Evolutionary conservation across 2,888 invertebrate genomes (phyloP).

Genomic region (Sisyra nigra): DNA sequence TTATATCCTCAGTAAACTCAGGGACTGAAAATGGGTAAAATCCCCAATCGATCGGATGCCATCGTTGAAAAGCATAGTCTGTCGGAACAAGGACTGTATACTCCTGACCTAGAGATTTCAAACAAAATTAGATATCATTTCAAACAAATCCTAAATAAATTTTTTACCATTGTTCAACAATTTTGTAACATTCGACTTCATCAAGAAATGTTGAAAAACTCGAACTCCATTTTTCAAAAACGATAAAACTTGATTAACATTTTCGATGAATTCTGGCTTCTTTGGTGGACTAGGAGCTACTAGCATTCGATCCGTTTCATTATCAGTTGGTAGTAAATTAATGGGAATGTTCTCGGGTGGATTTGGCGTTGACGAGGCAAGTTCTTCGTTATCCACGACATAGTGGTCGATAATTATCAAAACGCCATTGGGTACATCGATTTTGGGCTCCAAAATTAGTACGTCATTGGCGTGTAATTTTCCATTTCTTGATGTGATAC

Average conservation of each 20-base stretch:
- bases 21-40: slow-evolving; percentile 51
- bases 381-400: slow-evolving; percentile 25
- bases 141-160: background rate
- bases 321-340: slow-evolving; percentile 15
- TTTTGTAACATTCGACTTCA: slow-evolving; percentile 40
- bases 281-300: slow-evolving; percentile 9
- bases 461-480: slow-evolving; percentile 28
- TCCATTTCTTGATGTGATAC: slow-evolving; percentile 21
- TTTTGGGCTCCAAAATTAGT: slow-evolving; percentile 24
- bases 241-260: slow-evolving; percentile 34
- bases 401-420: slow-evolving; percentile 29
- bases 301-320: slow-evolving; percentile 18
- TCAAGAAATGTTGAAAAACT: slow-evolving; percentile 44
- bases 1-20: slow-evolving; percentile 42
- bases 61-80: slow-evolving; percentile 46
- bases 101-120: slow-evolving; percentile 26
- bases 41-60: slow-evolving; percentile 55
- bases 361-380: slow-evolving; percentile 10
- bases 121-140: background rate
- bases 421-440: slow-evolving; percentile 28
- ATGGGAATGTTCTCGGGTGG: slow-evolving; percentile 9
- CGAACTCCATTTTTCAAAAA: slow-evolving; percentile 44
- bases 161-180: slow-evolving; percentile 32
- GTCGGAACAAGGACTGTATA: slow-evolving; percentile 47
- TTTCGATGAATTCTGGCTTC: slow-evolving; percentile 28